Percentiles rank a stretch among this genome's conserved stretches.
These are phyloP conservation scores for Acanthosoma haemorrhoidale DNA, from an alignment of 2,888 invertebrate species.

Conservation along the genomic window DNA sequence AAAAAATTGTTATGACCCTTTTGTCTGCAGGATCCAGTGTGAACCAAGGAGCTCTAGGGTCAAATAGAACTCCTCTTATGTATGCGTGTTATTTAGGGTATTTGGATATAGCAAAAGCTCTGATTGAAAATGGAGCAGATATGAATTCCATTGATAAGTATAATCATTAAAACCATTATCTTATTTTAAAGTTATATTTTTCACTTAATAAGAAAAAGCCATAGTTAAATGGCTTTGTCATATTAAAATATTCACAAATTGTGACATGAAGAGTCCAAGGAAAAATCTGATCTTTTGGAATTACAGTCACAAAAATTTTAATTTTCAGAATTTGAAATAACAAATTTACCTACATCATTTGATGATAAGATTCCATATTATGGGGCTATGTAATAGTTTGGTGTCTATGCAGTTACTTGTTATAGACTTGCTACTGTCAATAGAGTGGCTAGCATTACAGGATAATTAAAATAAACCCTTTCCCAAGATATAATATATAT, in stretches of 20 bases:
- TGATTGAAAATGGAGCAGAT: constrained; percentile 30
- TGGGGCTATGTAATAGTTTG: no score
- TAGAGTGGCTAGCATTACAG: no score
- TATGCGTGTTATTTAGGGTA: constrained; percentile 3
- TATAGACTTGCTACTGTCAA: no score
- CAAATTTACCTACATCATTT: no score
- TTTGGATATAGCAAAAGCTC: neutral
- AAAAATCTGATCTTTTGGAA: neutral
- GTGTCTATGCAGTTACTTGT: no score
- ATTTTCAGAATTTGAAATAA: no score
- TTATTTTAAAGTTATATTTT: neutral
- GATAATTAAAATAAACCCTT: no score
- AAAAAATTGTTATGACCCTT: constrained; percentile 13
- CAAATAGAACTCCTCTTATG: constrained; percentile 27
- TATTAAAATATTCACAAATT: neutral
- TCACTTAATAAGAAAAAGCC: neutral
- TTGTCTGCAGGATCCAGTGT: constrained; percentile 23
- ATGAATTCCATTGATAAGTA: constrained; percentile 11
- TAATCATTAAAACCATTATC: neutral
- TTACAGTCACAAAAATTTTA: no score
- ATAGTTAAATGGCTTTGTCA: neutral
- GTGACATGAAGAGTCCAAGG: neutral
- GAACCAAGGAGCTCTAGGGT: constrained; percentile 20
- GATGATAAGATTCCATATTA: no score
- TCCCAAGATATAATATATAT: no score